Conservation (phyloP, 2,113 vertebrate species). For the Semicossyphus pulcher region DNA sequence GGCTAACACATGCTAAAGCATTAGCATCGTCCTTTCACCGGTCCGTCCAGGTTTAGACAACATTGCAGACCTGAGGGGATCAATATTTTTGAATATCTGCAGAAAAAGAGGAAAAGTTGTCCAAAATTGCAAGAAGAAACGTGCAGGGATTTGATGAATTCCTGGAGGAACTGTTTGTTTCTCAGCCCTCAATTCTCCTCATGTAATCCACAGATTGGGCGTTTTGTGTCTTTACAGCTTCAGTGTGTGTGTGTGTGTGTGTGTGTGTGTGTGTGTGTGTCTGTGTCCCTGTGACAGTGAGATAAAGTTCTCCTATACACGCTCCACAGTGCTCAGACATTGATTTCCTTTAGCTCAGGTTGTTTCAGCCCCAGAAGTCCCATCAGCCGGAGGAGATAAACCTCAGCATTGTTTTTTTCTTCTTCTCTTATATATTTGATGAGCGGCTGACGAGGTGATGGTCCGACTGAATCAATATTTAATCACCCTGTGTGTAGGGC, state of each 20-base stretch:
- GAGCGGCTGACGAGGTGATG: conserved; percentile 37
- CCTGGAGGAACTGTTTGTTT: no score
- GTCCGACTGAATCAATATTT: conserved; percentile 63
- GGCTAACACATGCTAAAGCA: no score
- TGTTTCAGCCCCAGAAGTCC: conserved; percentile 27
- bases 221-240: neutral
- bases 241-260: neutral
- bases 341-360: conserved; percentile 21
- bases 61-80: no score
- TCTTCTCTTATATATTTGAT: conserved; percentile 38
- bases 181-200: neutral
- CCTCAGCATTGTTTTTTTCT: conserved; percentile 1
- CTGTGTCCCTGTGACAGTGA: conserved; percentile 10
- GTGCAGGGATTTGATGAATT: no score
- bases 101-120: no score
- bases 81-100: no score
- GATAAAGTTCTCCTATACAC: conserved; percentile 22
- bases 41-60: no score
- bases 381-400: conserved; percentile 31
- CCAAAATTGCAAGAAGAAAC: no score
- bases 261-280: neutral
- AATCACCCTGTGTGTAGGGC: conserved; percentile 38
- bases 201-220: neutral
- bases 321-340: conserved; percentile 14
- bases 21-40: no score